phyloP scores from a whole-genome alignment of 2,113 vertebrate genomes.

The Pteropus alecto region DNA sequence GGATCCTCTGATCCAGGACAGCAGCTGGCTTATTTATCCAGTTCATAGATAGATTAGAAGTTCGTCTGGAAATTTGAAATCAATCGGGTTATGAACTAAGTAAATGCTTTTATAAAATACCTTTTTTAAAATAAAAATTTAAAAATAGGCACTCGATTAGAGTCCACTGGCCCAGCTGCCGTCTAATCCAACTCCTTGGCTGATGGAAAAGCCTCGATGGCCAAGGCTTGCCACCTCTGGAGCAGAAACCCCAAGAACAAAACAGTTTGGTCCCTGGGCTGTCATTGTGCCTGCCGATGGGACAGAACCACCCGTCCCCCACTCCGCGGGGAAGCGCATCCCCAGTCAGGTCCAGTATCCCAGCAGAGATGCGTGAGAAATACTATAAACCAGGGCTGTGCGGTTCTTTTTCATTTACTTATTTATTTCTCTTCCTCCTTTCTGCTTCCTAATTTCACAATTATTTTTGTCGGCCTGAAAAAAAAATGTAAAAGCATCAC shows the following conservation, averaged over 20 bases:
- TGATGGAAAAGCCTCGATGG: too few species aligned
- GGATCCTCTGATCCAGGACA: background rate
- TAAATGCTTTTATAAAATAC: background rate
- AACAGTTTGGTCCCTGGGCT: too few species aligned
- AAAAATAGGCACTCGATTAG: background rate
- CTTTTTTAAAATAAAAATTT: background rate
- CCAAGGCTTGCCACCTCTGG: accelerated
- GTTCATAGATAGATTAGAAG: background rate
- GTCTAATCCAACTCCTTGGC: background rate
- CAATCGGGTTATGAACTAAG: background rate
- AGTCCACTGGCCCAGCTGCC: background rate
- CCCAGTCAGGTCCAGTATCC: too few species aligned
- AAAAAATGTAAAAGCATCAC: background rate
- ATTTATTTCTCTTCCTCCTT: background rate
- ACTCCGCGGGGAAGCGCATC: background rate
- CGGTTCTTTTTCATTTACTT: too few species aligned
- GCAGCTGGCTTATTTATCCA: too few species aligned
- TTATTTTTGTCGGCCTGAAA: background rate
- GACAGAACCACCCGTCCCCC: too few species aligned
- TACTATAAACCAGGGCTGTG: background rate
- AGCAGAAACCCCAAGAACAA: background rate
- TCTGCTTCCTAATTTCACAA: background rate
- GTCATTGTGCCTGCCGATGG: background rate
- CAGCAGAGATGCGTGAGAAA: background rate
- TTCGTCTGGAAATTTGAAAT: background rate